These are phyloP conservation scores for Pomatorhinus ruficollis DNA, from an alignment of 2,113 vertebrate species.

Conservation along the genomic window DNA sequence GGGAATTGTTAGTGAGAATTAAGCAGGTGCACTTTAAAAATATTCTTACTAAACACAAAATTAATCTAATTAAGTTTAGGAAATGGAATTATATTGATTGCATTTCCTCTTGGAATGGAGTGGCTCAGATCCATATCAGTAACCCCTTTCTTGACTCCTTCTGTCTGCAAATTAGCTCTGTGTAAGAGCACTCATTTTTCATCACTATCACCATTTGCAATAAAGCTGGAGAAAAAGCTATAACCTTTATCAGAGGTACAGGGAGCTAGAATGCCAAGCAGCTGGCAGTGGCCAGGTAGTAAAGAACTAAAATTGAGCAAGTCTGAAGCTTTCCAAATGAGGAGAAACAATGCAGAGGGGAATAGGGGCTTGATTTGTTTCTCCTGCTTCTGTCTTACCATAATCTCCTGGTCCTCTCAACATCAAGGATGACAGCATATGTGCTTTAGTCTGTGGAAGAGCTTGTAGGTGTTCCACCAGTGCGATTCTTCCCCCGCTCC, in stretches of 20 bases:
- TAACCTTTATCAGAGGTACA: not conserved
- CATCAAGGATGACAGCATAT: fast-evolving
- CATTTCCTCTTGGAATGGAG: not conserved
- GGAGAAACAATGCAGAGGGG: not conserved
- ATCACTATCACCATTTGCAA: not conserved
- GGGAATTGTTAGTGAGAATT: not conserved
- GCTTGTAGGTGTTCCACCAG: fast-evolving
- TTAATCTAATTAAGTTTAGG: not conserved
- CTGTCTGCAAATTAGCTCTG: not conserved
- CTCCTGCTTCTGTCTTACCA: not conserved
- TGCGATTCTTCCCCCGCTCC: fast-evolving
- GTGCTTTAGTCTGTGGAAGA: not conserved
- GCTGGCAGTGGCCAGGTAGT: not conserved
- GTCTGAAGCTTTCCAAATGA: not conserved
- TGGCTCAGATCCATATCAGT: not conserved
- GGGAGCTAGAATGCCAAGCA: not conserved
- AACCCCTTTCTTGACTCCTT: not conserved
- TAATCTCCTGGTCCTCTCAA: not conserved
- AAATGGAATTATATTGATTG: not conserved
- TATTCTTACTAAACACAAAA: not conserved
- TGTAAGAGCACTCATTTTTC: not conserved
- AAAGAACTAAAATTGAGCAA: not conserved
- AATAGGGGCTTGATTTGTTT: not conserved
- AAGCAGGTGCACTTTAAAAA: not conserved
- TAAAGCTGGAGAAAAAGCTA: not conserved